Evolutionary conservation across 2,888 invertebrate species (phyloP).

Genomic region (Eupithecia dodoneata): DNA sequence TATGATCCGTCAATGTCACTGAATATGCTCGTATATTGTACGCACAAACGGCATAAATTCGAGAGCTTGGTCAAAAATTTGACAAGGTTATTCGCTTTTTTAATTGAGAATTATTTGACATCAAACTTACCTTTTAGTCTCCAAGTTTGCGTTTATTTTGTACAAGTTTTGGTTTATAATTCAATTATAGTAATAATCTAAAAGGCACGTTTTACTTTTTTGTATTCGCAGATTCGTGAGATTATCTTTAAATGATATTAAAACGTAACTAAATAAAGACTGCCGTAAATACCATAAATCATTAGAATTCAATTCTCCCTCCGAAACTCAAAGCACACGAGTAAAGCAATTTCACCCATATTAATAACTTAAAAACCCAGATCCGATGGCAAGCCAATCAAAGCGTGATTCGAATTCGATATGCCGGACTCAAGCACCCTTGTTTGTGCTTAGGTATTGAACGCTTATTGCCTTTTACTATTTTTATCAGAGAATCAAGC

Average conservation of each 20-base stretch:
- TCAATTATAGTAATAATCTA: neutral
- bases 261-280: neutral
- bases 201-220: neutral
- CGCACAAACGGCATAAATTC: neutral
- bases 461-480: constrained; percentile 36
- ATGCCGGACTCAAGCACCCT: constrained; percentile 36
- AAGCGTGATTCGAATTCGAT: constrained; percentile 39
- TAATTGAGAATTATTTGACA: neutral
- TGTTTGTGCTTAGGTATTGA: constrained; percentile 41
- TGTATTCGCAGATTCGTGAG: neutral
- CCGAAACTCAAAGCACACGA: neutral
- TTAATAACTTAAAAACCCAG: constrained; percentile 30
- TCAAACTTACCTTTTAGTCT: neutral
- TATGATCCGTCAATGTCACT: constrained; percentile 43
- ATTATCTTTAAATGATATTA: neutral
- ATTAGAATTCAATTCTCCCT: neutral
- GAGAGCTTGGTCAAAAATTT: neutral
- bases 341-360: constrained; percentile 22
- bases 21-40: constrained; percentile 38
- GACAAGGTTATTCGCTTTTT: neutral
- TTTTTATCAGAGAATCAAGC: constrained; percentile 34
- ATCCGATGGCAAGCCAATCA: constrained; percentile 39
- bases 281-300: neutral
- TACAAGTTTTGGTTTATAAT: neutral
- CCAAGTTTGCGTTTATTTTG: neutral